Conservation (phyloP, 2,797 vertebrate species). For the Urophycis tenuis region DNA sequence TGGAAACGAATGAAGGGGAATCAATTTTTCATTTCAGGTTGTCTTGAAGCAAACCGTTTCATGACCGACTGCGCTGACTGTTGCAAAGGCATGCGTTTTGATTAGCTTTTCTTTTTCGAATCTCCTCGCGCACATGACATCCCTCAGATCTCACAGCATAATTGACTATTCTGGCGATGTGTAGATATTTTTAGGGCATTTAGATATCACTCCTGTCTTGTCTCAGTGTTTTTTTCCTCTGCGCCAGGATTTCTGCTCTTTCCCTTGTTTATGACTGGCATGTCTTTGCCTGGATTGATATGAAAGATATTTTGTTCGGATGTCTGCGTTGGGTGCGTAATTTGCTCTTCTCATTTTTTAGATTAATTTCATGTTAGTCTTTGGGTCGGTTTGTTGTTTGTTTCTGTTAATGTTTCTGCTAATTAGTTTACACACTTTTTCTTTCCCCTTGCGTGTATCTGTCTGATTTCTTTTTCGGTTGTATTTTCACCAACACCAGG, state of each 20-base stretch:
- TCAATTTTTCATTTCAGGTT: not conserved
- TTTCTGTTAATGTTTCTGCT: not conserved
- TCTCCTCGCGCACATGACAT: not conserved
- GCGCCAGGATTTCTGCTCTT: not conserved
- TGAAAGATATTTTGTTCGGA: not conserved
- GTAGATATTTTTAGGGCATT: not conserved
- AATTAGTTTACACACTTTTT: not conserved
- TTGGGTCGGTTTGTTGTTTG: not conserved
- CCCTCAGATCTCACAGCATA: not conserved
- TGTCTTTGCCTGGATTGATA: not conserved
- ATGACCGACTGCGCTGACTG: not conserved
- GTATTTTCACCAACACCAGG: not conserved
- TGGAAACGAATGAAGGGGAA: too few relatives aligned
- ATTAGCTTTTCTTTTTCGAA: not conserved
- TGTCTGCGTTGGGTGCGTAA: not conserved
- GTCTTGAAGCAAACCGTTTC: not conserved
- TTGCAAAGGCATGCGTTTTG: not conserved
- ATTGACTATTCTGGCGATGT: not conserved
- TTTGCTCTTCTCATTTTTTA: not conserved
- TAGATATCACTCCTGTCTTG: not conserved
- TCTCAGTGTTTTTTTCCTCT: not conserved
- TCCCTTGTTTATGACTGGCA: not conserved
- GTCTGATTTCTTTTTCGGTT: not conserved
- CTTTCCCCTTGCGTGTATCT: not conserved
- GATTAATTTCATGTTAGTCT: not conserved